Conservation (phyloP, 2,888 invertebrate species). For the Pseudococcus jackbeardsleyi region DNA sequence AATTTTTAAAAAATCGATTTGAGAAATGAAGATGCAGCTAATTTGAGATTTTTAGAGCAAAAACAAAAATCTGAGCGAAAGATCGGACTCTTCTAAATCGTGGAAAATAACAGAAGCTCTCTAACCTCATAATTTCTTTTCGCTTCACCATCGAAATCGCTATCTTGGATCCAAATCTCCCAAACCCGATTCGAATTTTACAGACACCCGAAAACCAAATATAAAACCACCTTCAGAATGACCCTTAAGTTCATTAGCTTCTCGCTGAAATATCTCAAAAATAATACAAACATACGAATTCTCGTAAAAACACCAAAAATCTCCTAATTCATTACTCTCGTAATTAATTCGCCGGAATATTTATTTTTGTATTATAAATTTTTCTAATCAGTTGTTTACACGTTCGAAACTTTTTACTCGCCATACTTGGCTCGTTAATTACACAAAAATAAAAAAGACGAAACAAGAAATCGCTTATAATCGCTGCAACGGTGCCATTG, state of each 20-base stretch:
- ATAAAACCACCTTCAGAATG: too few species aligned
- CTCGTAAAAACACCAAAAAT: not conserved
- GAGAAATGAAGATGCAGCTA: too few species aligned
- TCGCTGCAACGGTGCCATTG: not conserved
- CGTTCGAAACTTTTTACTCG: not conserved
- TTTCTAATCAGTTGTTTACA: not conserved
- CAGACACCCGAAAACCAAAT: too few species aligned
- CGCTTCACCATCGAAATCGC: too few species aligned
- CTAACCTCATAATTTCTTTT: too few species aligned
- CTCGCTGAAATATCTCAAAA: not conserved
- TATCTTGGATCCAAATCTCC: too few species aligned
- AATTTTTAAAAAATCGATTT: too few species aligned
- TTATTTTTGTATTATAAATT: not conserved
- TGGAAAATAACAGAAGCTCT: too few species aligned
- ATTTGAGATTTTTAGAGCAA: too few species aligned
- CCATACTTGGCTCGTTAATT: not conserved
- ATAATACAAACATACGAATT: not conserved
- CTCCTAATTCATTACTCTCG: not conserved
- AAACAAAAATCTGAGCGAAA: too few species aligned
- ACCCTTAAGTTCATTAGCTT: not conserved
- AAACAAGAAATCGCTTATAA: not conserved
- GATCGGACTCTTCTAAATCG: too few species aligned
- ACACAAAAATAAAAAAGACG: not conserved
- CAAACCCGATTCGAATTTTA: too few species aligned
- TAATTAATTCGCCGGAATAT: not conserved